These are phyloP conservation scores for Tauraco hartlaubi DNA, from an alignment of 2,797 vertebrate species.

Conservation along the genomic window DNA sequence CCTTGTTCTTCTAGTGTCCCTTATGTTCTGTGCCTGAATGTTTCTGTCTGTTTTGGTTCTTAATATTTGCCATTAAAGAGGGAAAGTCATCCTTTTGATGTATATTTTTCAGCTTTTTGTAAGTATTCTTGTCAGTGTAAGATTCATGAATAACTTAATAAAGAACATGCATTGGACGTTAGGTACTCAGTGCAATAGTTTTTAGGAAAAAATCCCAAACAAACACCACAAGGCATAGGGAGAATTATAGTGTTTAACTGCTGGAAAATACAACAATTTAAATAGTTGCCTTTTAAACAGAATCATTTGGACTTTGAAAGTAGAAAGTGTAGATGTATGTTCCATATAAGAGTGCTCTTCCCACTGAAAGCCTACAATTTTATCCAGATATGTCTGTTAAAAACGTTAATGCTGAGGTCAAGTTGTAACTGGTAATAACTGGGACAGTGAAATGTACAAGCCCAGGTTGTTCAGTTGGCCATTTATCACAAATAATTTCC, in stretches of 20 bases:
- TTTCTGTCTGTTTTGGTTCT: background rate
- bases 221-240: fast-evolving
- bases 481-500: background rate
- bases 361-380: background rate
- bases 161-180: background rate
- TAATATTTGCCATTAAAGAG: background rate
- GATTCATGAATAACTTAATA: background rate
- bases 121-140: background rate
- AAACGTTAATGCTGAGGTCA: background rate
- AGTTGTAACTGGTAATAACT: background rate
- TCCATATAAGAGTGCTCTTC: background rate
- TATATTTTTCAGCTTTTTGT: background rate
- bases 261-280: background rate
- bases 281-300: background rate
- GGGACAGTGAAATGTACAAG: background rate
- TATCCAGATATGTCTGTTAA: background rate
- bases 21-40: background rate
- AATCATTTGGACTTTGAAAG: background rate
- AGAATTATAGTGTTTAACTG: background rate
- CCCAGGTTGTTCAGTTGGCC: background rate
- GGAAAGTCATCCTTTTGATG: background rate
- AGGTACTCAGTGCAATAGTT: background rate
- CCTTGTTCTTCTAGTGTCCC: background rate
- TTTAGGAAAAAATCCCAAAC: fast-evolving
- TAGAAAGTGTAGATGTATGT: background rate